Base-by-base conservation (phyloP, 1,140 invertebrate species). In the Tribolium castaneum region DNA sequence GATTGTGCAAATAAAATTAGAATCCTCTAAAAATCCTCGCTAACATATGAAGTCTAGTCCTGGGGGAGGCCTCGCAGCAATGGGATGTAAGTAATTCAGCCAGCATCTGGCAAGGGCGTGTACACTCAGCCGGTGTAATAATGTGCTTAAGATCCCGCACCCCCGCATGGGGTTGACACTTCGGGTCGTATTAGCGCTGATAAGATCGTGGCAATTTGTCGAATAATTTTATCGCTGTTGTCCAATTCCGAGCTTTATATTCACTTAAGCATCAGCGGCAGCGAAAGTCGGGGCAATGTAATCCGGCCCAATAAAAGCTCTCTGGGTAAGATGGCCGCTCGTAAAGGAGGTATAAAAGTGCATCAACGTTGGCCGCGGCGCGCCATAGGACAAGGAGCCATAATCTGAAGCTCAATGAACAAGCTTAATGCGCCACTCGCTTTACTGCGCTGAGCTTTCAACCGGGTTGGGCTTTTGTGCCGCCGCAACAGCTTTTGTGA, bases 371-470 rank as follows among this genome's bases (percentile, higher is more conserved):
- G 75, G 81, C 80, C 81, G 74, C 70, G 76, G 34, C 59, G 74
- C 72, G 74, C 78, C 50, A 82, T 83, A 83, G 82, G 82, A 82
- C 82, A 82, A 82, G 80, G 75, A 80, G 81, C 82, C 78, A 82
- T 83, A 82, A 83, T 82, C 83, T 81, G 66, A 77, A 82, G 79
- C 83, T 83, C 83, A 83, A 82, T 83, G 82, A 83, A 82, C 79
- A 76, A 78, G 79, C 82, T 83, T 83, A 83, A 82, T 82, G 80
- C 80, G 79, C 75, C 80, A 74, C 79, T 80, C 79, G 76, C 80
- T 82, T 81, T 81, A 82, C 80, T 80, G 80, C 81, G 80, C 79
- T 73, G 75, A 80, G 83, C 83, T 83, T 83, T 83, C 83, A 83
- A 82, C 76, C 66, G 70, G 70, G 74, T 76, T 75, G 78, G 49